These are phyloP conservation scores for Acanthurus lineatus DNA, from an alignment of 2,797 vertebrate species.

Conservation along the genomic window DNA sequence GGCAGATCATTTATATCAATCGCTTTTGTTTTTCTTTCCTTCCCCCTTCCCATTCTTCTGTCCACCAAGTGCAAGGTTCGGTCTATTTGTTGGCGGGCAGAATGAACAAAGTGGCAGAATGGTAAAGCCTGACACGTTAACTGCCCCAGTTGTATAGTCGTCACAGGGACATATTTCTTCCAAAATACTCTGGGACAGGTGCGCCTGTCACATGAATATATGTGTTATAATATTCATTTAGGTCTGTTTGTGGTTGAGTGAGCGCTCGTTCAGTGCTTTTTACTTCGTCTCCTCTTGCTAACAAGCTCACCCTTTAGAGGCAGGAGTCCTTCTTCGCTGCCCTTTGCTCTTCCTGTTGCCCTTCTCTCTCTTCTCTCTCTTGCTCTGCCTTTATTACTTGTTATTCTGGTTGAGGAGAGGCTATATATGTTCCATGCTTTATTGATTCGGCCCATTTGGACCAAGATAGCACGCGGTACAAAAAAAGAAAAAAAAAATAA, in stretches of 20 bases:
- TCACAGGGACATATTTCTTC: slow-evolving; percentile 28
- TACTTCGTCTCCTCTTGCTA: slow-evolving; percentile 20
- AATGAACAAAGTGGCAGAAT: slow-evolving; percentile 46
- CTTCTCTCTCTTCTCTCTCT: slow-evolving; percentile 31
- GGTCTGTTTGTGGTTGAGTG: not conserved
- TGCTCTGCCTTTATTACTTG: slow-evolving; percentile 40
- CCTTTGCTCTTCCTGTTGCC: slow-evolving; percentile 42
- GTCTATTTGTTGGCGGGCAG: slow-evolving; percentile 53
- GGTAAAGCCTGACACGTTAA: slow-evolving; percentile 37
- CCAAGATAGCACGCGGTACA: slow-evolving; percentile 29
- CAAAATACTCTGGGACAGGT: slow-evolving; percentile 22
- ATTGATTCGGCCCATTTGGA: slow-evolving; percentile 47
- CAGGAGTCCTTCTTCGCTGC: slow-evolving; percentile 27
- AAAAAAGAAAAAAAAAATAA: not conserved
- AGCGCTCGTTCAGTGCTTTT: not conserved
- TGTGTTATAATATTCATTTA: slow-evolving; percentile 18
- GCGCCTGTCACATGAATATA: slow-evolving; percentile 11
- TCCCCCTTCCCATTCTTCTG: slow-evolving; percentile 58
- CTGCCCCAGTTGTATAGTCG: slow-evolving; percentile 40
- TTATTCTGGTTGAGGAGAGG: slow-evolving; percentile 33
- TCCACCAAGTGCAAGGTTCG: slow-evolving; percentile 49
- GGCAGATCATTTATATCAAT: slow-evolving; percentile 88
- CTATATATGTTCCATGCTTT: slow-evolving; percentile 17
- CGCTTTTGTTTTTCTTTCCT: slow-evolving; percentile 81
- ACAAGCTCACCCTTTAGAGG: slow-evolving; percentile 60